Conservation (phyloP, 2,797 vertebrate genomes). For the Gorsachius magnificus region DNA sequence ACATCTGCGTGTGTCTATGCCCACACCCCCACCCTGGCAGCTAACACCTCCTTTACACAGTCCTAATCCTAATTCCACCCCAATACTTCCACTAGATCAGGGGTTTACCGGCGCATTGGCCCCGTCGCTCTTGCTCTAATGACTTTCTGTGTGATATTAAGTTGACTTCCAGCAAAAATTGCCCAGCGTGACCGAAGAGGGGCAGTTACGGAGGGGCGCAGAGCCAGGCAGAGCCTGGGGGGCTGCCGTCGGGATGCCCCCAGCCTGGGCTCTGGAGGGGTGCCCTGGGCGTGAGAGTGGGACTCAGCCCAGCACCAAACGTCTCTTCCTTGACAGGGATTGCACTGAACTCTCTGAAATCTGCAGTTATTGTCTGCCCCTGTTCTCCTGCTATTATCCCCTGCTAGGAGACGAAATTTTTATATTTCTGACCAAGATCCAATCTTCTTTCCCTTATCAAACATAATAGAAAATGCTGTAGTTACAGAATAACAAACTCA, state of each 20-base stretch:
- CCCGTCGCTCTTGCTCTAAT: not conserved
- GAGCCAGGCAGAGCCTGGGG: not conserved
- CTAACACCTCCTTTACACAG: not conserved
- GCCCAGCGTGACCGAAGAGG: not conserved
- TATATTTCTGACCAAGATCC: conserved; percentile 68
- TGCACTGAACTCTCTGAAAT: not conserved
- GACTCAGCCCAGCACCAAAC: not conserved
- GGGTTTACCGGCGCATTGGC: too few species aligned
- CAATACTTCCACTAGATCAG: not conserved
- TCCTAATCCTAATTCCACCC: not conserved
- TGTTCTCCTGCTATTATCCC: conserved; percentile 65
- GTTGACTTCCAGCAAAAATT: not conserved
- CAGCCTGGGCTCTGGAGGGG: too few species aligned
- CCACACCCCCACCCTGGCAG: too few species aligned
- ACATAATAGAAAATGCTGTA: conserved; percentile 66
- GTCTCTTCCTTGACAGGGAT: not conserved
- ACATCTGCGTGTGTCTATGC: fast-evolving
- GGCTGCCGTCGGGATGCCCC: not conserved
- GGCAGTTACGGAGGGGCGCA: not conserved
- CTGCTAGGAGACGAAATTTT: conserved; percentile 60
- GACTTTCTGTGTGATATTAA: not conserved
- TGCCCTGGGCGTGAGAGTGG: fast-evolving
- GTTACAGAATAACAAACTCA: conserved; percentile 62
- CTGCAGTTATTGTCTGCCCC: conserved; percentile 12
- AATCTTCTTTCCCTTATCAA: conserved; percentile 72